Base-by-base conservation (phyloP, 2,797 vertebrate species). In the Otolemur crassicaudatus region DNA sequence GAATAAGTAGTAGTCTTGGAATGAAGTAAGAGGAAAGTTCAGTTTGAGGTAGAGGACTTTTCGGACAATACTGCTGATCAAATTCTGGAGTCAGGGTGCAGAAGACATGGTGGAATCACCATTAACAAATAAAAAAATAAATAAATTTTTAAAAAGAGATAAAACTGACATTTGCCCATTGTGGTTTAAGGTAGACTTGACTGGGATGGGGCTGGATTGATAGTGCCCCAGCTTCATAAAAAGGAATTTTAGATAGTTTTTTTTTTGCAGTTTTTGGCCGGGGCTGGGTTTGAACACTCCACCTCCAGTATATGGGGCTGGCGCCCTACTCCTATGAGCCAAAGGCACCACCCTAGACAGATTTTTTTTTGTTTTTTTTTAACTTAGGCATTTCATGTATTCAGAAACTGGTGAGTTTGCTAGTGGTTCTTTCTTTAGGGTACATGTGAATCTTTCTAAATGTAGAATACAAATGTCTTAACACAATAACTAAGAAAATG, bases 1-100 rank as follows among this genome's bases (percentile, higher is more conserved):
- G 83, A 70, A n/a, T 1, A 63, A 49, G 49, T 49, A 56, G 43
- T 1, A 23, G 82, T 76, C 89, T 95, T 43, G 70, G 70, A 77
- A 46, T 65, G 70, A 87, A 93, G 93, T 80, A 65, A 88, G 69
- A 61, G 81, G 17, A 46, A 76, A 81, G 77, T 93, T 49, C 49
- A 49, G 40, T 87, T 81, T 96, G 94, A 91, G 49, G 25, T 4
- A 90, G 70, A 82, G 89, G 86, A 92, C 93, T 91, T 84, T 84
- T 25, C 5, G 40, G 65, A 65, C 23, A 63, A 1, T 10, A 31
- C 46, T 20, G 27, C 43, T 49, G 88, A 94, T 87, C 90, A 94
- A 85, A 95, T 72, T 72, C 67, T 61, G 27, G 60, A 92, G 67
- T 72, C 20, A 13, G n/a, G n/a, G n/a, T 77, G 43, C 77, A 25